These are phyloP conservation scores for Procavia capensis DNA, from an alignment of 2,113 vertebrate species.

Conservation along the genomic window DNA sequence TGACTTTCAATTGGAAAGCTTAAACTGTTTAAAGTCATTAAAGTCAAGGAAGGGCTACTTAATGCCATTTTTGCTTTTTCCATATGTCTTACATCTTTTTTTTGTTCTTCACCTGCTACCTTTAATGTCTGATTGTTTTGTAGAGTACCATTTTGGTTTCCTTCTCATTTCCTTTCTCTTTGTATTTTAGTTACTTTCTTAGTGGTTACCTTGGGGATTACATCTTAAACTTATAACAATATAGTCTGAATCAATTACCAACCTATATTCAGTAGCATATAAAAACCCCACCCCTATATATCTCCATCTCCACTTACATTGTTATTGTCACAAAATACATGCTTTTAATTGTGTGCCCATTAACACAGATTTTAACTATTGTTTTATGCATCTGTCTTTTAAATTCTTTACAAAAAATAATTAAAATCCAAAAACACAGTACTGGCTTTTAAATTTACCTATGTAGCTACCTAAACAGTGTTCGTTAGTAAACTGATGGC, in stretches of 20 bases:
- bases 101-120: slow-evolving; percentile 14
- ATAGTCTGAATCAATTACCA: slow-evolving; percentile 43
- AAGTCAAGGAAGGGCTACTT: neutral
- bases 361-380: neutral
- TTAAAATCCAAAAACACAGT: slow-evolving; percentile 16
- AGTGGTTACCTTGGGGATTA: neutral
- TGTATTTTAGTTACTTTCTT: neutral
- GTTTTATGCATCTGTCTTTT: neutral
- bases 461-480: neutral
- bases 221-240: slow-evolving; percentile 36
- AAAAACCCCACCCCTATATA: neutral
- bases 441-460: slow-evolving; percentile 29
- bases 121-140: neutral
- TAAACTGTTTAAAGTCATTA: slow-evolving; percentile 12
- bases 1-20: slow-evolving; percentile 27
- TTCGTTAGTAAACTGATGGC: slow-evolving; percentile 27
- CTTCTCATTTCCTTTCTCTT: neutral
- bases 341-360: neutral
- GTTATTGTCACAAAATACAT: neutral
- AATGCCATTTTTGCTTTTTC: slow-evolving; percentile 24
- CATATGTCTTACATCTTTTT: neutral
- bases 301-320: neutral
- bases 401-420: neutral
- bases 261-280: slow-evolving; percentile 21
- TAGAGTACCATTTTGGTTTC: slow-evolving; percentile 13